Evolutionary conservation across 2,113 vertebrate species (phyloP), one percentile per base, ranked within the genome.

Genomic region (Struthidea cinerea): DNA sequence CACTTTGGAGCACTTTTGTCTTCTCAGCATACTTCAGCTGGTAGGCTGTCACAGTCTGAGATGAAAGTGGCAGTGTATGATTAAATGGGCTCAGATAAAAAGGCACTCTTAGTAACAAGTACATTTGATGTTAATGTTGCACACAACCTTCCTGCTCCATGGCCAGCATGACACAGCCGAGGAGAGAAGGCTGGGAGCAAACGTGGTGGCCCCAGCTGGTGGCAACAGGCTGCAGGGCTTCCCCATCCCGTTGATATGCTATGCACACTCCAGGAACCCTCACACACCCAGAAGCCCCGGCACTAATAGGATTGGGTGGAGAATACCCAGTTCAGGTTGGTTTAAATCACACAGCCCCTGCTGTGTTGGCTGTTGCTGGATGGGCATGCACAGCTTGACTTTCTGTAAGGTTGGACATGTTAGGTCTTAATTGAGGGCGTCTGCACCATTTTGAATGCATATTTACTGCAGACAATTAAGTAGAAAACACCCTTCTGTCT

Each of bases 261-360:
- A 28, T 13, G 30, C 5, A 18, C 4, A 18, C 16, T 30, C 26
- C 35, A 77, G 28, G 42, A 79, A 4, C 13, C 6, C 19, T 69
- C 21, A 73, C 15, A 33, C 6, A 24, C 15, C 3, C 42, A 59
- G 42, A 16, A 80, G 5, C 1, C 4, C 5, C 6, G 24, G 14
- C 13, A 30, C 7, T 35, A 35, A n/a, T 0, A 37, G 18, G 11
- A 14, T 0, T 46, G 7, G 3, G 5, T 52, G 21, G 5, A 53
- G 14, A 82, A 61, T 21, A 53, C 1, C 1, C 6, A 9, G 3
- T 47, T 77, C 21, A 24, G 8, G 3, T 3, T 82, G 37, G 17
- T 13, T 92, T 49, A 57, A 78, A 53, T 37, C 8, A 13, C 19
- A 46, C 19, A 44, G 6, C 2, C 23, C 4, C 8, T 57, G 8